Evolutionary conservation across 1,140 invertebrate species (phyloP).

Genomic region (Parasteatoda tepidariorum): DNA sequence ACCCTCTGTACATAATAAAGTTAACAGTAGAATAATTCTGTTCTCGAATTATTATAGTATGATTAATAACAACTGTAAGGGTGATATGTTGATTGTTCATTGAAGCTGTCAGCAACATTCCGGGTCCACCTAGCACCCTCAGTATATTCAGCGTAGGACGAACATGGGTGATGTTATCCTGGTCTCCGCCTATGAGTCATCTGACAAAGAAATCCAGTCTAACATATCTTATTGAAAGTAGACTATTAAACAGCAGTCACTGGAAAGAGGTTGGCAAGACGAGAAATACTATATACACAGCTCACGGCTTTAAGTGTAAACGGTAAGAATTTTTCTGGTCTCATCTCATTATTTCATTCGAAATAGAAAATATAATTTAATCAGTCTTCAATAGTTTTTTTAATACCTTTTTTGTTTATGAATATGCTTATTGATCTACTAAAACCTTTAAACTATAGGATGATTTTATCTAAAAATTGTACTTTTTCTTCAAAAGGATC

Average conservation of each 20-base stretch:
- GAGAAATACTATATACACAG: constrained; percentile 14
- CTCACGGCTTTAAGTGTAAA: not conserved
- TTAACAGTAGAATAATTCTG: no score
- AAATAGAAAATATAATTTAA: not conserved
- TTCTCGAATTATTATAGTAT: no score
- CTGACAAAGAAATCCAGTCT: not conserved
- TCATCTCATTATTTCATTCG: no score
- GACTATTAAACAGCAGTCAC: not conserved
- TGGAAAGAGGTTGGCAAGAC: constrained; percentile 34
- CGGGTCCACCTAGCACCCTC: not conserved
- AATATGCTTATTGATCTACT: no score
- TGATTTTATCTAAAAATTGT: no score
- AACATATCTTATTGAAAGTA: not conserved
- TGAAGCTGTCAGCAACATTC: not conserved
- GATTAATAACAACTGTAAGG: no score
- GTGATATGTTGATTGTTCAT: not conserved
- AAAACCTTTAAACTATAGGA: no score
- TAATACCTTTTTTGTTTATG: no score
- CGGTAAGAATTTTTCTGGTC: not conserved
- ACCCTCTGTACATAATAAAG: no score
- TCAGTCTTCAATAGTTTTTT: not conserved
- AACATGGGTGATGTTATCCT: constrained; percentile 17
- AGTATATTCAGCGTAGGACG: not conserved
- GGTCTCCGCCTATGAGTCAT: not conserved
- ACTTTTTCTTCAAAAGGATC: no score